Evolutionary conservation across 2,113 vertebrate genomes (phyloP).

Genomic region (Ammodytes dubius): DNA sequence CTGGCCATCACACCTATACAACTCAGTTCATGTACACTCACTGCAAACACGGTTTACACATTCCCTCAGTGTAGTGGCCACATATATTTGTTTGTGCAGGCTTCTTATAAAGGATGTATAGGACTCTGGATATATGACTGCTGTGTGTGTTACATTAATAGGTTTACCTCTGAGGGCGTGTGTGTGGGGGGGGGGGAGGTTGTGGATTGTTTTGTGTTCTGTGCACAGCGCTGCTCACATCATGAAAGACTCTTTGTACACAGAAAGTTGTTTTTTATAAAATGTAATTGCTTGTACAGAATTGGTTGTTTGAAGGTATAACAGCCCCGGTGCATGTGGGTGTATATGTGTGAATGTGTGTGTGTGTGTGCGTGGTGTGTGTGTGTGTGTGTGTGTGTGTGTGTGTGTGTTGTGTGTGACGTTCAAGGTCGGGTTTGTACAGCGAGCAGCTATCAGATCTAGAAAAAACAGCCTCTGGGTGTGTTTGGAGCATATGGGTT

Average conservation of each 20-base stretch:
- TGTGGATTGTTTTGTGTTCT: constrained; percentile 25
- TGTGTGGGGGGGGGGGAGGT: neutral
- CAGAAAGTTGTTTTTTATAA: neutral
- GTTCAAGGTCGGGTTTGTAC: constrained; percentile 29
- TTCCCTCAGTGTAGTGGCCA: constrained; percentile 22
- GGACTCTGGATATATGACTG: constrained; percentile 11
- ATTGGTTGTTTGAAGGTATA: constrained; percentile 36
- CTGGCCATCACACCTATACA: constrained; percentile 4
- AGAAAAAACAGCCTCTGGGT: constrained; percentile 24
- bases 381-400: no score
- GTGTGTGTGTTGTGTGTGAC: constrained; percentile 1
- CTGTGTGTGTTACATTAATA: constrained; percentile 44
- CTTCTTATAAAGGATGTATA: constrained; percentile 28
- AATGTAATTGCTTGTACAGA: constrained; percentile 47
- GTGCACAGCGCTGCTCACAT: neutral
- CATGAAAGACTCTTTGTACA: constrained; percentile 49
- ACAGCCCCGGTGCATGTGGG: neutral
- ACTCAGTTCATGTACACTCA: neutral
- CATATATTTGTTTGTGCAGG: constrained; percentile 48
- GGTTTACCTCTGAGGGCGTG: neutral
- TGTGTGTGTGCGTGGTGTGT: no score
- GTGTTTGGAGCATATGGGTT: constrained; percentile 23
- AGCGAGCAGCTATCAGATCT: constrained; percentile 11
- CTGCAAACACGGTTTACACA: constrained; percentile 33
- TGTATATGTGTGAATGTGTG: no score